A percentile compares a stretch with the other conserved stretches of the same genome.
Conservation (phyloP, 2,888 invertebrate genomes). For the Synergus umbraculus region DNA sequence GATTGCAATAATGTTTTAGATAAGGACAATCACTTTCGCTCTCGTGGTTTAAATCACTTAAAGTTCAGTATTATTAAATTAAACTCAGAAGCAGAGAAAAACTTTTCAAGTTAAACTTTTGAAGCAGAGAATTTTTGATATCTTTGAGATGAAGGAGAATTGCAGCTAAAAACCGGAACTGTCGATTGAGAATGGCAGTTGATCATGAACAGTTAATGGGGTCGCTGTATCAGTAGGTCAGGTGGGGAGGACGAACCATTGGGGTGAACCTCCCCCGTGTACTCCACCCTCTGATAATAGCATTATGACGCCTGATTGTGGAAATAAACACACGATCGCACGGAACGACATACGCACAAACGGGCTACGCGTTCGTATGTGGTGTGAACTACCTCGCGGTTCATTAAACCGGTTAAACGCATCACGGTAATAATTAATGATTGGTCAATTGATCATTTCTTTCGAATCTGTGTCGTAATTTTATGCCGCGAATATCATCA, state of each 20-base stretch:
- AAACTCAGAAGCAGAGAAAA: neutral
- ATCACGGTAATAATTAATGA: slow-evolving; percentile 60
- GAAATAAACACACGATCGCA: slow-evolving; percentile 69
- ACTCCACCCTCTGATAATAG: slow-evolving; percentile 73
- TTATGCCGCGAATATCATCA: slow-evolving; percentile 9
- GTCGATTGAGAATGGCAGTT: neutral
- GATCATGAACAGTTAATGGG: slow-evolving; percentile 24
- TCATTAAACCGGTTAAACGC: slow-evolving; percentile 67
- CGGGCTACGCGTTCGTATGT: slow-evolving; percentile 56
- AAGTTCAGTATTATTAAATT: neutral
- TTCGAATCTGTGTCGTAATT: slow-evolving; percentile 17
- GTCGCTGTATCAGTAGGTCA: slow-evolving; percentile 9
- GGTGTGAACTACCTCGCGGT: slow-evolving; percentile 59
- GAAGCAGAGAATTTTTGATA: neutral
- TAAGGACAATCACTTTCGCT: neutral
- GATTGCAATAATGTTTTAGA: neutral
- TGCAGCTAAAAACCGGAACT: neutral
- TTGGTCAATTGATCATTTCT: slow-evolving; percentile 34
- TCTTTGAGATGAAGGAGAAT: neutral
- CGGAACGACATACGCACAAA: slow-evolving; percentile 42
- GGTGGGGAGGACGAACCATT: slow-evolving; percentile 43
- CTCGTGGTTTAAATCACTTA: neutral
- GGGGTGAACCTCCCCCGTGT: slow-evolving; percentile 55
- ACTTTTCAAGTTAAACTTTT: neutral
- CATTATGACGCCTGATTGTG: slow-evolving; percentile 74